These are phyloP conservation scores for Sinocyclocheilus anshuiensis DNA, from an alignment of 2,113 vertebrate genomes.

Conservation along the genomic window DNA sequence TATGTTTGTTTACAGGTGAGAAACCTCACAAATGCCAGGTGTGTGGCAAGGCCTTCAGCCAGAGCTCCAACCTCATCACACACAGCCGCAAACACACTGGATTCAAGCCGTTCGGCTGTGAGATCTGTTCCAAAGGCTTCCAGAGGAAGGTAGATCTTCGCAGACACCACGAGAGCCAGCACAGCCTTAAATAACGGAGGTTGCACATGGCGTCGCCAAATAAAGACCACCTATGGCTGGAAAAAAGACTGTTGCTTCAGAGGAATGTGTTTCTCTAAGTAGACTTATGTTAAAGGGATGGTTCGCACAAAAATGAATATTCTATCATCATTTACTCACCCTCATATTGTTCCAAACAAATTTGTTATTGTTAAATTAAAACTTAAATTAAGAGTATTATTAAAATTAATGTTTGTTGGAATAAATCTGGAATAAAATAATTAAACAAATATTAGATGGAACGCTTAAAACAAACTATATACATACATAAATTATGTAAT, in stretches of 20 bases:
- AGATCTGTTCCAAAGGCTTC: constrained; percentile 94
- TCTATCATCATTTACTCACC: neutral
- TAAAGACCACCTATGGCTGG: too few species aligned
- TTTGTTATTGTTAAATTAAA: neutral
- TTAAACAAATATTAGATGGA: too few species aligned
- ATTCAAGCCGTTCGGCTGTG: constrained; percentile 96
- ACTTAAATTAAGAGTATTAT: neutral
- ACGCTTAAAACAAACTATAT: neutral
- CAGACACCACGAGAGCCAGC: constrained; percentile 92
- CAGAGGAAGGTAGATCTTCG: constrained; percentile 96
- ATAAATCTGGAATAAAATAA: too few species aligned
- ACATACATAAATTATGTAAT: too few species aligned
- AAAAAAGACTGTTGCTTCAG: neutral
- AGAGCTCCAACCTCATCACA: constrained; percentile 99
- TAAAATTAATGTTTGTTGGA: too few species aligned
- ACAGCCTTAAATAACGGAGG: constrained; percentile 83
- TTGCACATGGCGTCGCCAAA: neutral
- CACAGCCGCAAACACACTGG: constrained; percentile 98
- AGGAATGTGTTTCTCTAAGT: neutral
- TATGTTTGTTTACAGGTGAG: constrained; percentile 79
- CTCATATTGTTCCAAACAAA: too few species aligned
- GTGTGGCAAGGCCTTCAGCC: constrained; percentile 97
- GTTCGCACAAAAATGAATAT: neutral
- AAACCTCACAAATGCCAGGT: constrained; percentile 99
- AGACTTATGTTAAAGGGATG: neutral